phyloP scores from a whole-genome alignment of 2,888 invertebrate species.

The Charanyca ferruginea region DNA sequence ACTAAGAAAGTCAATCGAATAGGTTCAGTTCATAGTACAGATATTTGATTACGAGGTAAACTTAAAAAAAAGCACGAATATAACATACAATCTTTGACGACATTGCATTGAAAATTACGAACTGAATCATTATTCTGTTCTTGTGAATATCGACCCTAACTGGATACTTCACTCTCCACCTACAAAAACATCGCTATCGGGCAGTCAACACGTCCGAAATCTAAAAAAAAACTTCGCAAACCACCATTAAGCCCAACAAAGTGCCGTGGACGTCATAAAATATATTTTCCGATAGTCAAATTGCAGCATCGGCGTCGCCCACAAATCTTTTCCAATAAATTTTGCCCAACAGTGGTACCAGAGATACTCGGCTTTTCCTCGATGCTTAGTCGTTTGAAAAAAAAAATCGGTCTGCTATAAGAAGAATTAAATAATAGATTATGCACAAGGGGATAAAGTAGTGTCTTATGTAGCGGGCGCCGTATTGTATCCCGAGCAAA shows the following conservation, averaged over 20 bases:
- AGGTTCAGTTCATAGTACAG: background rate
- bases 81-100: no score
- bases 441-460: no score
- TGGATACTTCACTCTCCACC: slow-evolving; percentile 3
- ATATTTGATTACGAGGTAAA: background rate
- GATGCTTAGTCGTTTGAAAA: slow-evolving; percentile 43
- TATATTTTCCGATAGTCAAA: slow-evolving; percentile 89
- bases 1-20: background rate
- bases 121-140: no score
- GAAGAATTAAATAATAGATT: no score
- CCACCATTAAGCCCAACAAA: slow-evolving; percentile 83
- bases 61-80: slow-evolving; percentile 13
- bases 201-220: slow-evolving; percentile 67
- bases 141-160: no score
- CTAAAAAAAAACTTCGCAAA: slow-evolving; percentile 73
- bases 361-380: slow-evolving; percentile 68
- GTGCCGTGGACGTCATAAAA: slow-evolving; percentile 85
- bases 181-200: slow-evolving; percentile 70
- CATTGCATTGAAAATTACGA: no score
- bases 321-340: slow-evolving; percentile 89
- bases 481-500: no score
- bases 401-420: background rate
- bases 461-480: no score
- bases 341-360: slow-evolving; percentile 76
- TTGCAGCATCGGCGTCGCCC: slow-evolving; percentile 84